These are phyloP conservation scores for Cossypha polioptera DNA, from an alignment of 2,797 vertebrate genomes.

Conservation along the genomic window DNA sequence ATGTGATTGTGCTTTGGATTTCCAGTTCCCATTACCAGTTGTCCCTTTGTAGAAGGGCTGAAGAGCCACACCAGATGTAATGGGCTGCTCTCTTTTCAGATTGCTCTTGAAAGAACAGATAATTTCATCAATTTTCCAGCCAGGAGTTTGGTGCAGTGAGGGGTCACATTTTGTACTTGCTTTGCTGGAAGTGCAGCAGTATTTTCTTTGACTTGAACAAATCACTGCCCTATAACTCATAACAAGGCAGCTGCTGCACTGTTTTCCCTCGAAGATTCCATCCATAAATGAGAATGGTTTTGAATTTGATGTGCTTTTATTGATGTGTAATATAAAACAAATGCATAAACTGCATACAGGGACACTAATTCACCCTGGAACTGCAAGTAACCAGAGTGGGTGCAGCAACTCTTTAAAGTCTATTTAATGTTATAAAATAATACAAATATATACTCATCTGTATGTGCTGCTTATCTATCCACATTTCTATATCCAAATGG, in stretches of 20 bases:
- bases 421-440: background rate
- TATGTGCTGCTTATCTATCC: background rate
- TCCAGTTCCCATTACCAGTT: background rate
- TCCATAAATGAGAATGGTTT: conserved; percentile 18
- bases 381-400: background rate
- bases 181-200: background rate
- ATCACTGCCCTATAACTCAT: background rate
- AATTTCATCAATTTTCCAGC: background rate
- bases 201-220: conserved; percentile 19
- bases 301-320: conserved; percentile 10
- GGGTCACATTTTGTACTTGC: background rate
- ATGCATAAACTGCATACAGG: background rate
- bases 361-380: background rate
- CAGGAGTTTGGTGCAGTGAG: background rate
- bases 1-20: background rate
- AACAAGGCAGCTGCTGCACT: background rate
- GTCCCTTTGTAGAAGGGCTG: background rate
- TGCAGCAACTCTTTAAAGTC: background rate
- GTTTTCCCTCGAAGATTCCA: background rate
- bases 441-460: background rate
- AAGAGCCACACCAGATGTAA: background rate
- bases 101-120: background rate
- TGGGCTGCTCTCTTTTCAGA: background rate
- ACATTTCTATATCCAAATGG: background rate
- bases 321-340: background rate